Evolutionary conservation across 2,797 vertebrate species (phyloP).

Genomic region (Sylvilagus floridanus): DNA sequence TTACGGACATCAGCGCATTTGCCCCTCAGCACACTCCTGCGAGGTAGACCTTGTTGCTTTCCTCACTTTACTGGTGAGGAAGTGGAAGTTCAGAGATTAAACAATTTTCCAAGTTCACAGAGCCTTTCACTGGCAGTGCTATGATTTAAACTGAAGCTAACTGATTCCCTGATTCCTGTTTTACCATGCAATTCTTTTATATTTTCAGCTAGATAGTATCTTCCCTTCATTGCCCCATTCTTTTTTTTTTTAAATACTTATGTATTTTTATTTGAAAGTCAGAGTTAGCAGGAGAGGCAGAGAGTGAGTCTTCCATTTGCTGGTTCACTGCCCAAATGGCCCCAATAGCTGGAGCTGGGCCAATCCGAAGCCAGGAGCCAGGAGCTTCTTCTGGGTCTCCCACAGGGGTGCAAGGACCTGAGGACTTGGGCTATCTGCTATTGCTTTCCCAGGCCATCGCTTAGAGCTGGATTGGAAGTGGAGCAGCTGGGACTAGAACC

Average conservation of each 20-base stretch:
- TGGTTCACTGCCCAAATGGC: no score
- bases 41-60: background rate
- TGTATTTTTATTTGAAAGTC: no score
- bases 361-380: no score
- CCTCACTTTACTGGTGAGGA: background rate
- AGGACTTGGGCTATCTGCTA: no score
- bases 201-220: constrained; percentile 12
- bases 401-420: no score
- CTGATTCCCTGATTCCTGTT: background rate
- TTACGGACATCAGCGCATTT: background rate
- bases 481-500: no score
- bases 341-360: no score
- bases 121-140: background rate
- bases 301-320: no score
- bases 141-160: background rate
- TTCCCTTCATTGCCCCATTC: background rate
- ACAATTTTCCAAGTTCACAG: background rate
- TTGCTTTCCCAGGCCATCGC: no score
- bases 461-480: no score
- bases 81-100: background rate
- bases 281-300: no score
- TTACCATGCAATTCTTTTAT: background rate
- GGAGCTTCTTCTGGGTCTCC: no score
- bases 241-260: background rate
- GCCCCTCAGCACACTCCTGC: background rate